Conservation (phyloP, 2,797 vertebrate genomes). For the Caiman crocodilus region DNA sequence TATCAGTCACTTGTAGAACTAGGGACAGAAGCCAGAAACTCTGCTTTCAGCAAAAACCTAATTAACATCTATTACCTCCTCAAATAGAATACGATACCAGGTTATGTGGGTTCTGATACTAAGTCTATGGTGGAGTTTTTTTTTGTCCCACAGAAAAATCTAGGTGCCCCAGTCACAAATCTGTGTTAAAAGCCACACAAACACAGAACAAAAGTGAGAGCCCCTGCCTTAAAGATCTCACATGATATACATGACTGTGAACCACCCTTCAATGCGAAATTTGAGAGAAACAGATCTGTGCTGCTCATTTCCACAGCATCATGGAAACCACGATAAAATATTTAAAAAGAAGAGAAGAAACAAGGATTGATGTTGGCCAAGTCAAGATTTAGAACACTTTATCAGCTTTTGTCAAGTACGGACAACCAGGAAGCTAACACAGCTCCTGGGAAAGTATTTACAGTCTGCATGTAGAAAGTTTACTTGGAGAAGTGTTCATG, state of each 20-base stretch:
- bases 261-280: background rate
- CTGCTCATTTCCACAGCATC: background rate
- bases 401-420: background rate
- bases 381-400: background rate
- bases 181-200: no score
- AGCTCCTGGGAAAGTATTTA: background rate
- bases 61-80: background rate
- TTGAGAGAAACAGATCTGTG: background rate
- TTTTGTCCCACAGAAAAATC: background rate
- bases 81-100: background rate
- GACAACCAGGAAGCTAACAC: background rate
- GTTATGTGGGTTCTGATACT: background rate
- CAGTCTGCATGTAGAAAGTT: background rate
- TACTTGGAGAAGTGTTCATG: constrained; percentile 1
- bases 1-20: background rate
- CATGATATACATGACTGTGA: background rate
- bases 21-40: background rate
- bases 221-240: background rate
- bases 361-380: background rate
- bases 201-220: background rate
- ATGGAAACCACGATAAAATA: background rate
- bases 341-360: background rate
- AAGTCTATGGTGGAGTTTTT: background rate
- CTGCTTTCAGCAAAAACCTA: background rate
- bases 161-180: background rate